Evolutionary conservation across 2,797 vertebrate species (phyloP).

Genomic region (Streptopelia turtur): DNA sequence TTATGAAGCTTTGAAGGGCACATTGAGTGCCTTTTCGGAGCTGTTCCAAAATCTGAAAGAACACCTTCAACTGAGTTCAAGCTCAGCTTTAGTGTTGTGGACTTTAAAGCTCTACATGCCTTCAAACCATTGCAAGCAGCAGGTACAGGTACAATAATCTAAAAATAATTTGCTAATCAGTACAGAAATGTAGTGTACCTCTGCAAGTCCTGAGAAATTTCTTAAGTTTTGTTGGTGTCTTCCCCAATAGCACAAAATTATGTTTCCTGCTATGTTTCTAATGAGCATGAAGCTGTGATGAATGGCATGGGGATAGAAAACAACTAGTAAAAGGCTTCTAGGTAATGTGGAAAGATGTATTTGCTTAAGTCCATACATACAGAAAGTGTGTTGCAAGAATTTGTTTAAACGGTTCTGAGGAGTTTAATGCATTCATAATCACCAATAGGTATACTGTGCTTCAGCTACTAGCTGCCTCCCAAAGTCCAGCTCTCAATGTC

Average conservation of each 20-base stretch:
- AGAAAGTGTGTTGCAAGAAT: not conserved
- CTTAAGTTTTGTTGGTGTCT: not conserved
- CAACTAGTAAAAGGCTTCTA: rapidly evolving
- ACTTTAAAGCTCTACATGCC: not conserved
- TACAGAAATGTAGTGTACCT: not conserved
- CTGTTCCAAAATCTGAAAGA: not conserved
- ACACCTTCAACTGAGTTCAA: not conserved
- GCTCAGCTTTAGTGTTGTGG: not conserved
- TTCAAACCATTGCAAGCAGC: slow-evolving; percentile 4
- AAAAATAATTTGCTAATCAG: not conserved
- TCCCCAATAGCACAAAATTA: not conserved
- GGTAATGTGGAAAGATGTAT: not conserved
- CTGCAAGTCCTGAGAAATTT: not conserved
- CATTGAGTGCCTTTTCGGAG: not conserved
- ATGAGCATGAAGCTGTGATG: not conserved
- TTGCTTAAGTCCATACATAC: not conserved
- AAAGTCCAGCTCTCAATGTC: rapidly evolving
- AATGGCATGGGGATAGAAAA: not conserved
- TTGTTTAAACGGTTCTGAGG: not conserved
- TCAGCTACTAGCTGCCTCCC: not conserved
- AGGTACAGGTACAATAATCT: not conserved
- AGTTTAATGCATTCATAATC: not conserved
- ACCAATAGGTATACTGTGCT: not conserved
- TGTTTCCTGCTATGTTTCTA: not conserved
- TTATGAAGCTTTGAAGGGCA: not conserved